A percentile compares a stretch with the other conserved stretches of the same genome.
Conservation (phyloP, 2,797 vertebrate genomes). For the Catostomus latipinnis region DNA sequence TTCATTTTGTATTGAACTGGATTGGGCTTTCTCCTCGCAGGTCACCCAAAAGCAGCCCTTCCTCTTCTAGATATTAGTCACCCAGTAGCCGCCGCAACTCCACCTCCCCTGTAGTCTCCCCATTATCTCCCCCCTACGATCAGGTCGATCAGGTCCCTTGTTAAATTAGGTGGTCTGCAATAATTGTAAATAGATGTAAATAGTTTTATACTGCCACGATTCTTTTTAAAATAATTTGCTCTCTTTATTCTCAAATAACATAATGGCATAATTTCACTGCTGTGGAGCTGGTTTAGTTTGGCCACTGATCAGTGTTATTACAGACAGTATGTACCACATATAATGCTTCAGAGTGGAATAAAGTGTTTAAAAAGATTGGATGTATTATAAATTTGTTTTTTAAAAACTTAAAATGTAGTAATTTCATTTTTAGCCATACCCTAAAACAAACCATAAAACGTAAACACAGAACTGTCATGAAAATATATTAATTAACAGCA, state of each 20-base stretch:
- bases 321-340: neutral
- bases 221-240: neutral
- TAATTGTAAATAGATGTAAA: slow-evolving; percentile 43
- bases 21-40: slow-evolving; percentile 44
- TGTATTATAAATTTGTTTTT: neutral
- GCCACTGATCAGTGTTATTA: neutral
- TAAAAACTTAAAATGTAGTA: too few species aligned
- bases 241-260: neutral
- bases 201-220: neutral
- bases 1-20: neutral
- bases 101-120: slow-evolving; percentile 36
- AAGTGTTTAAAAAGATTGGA: too few species aligned
- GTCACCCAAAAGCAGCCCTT: neutral
- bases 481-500: neutral
- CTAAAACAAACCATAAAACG: neutral
- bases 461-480: neutral
- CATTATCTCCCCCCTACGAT: slow-evolving; percentile 43
- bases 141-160: neutral
- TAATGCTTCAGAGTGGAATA: neutral
- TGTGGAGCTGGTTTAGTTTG: neutral
- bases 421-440: neutral
- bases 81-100: neutral
- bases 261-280: neutral
- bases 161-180: neutral
- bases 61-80: slow-evolving; percentile 13